Base-by-base conservation (phyloP, 2,113 vertebrate species). In the Fulica atra region DNA sequence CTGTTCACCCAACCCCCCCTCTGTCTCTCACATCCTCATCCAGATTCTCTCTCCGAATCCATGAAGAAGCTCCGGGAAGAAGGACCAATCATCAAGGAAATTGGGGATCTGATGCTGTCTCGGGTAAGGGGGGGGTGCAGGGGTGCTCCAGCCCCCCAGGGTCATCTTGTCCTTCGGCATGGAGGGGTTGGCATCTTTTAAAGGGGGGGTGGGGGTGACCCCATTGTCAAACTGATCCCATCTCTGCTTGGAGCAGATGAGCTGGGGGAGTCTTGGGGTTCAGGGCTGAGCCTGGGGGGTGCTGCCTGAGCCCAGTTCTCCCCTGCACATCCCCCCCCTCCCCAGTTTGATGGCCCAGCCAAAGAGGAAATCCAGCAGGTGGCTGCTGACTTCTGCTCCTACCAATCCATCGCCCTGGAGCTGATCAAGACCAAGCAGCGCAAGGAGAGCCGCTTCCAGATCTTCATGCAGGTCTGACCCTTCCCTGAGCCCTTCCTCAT, bases 401-500 rank as follows among this genome's bases (percentile, higher is more conserved):
- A 98, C 92, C 99, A 99, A 73, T 98, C 99, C n/a, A 97, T 98
- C 26, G 99, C 99, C 6, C 97, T 99, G 33, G 99, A 99, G 94
- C 98, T 99, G 86, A 99, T 99, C 97, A 99, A 99, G 91, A 99
- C 97, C 98, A 99, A 99, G 88, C 98, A 99, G 88, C 98, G 99
- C 46, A 99, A 99, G 97, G 99, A 99, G 92, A 98, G 97, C 17
- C 98, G 99, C 1, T 99, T 99, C 68, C 98, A 99, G 93, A 91
- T 97, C 23, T 98, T 98, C 95, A 98, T 98, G 98, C 98, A 98
- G 98, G 98, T 98, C 42, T 1, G 48, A 29, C 29, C 69, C 11
- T 7, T 5, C 69, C 12, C n/a, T 11, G 38, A 8, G 33, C 48
- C 2, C 4, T 59, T 56, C 42, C 51, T 77, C 23, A 2, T 16